A percentile compares a stretch with the other conserved stretches of the same genome.
Evolutionary conservation across 2,888 invertebrate genomes (phyloP).

Genomic region (Drosophila rellima): DNA sequence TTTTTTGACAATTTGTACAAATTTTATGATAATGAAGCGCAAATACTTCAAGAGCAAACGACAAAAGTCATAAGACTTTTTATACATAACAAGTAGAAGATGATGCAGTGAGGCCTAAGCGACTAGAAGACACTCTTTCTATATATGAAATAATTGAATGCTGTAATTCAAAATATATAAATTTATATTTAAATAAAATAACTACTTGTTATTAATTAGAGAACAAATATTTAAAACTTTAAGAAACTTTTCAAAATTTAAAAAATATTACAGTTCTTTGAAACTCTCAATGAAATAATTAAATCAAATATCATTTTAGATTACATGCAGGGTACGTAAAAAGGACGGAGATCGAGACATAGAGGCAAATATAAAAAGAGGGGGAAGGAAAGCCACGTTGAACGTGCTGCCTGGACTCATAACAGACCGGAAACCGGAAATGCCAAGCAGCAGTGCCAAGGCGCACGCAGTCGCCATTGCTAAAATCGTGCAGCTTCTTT

Average conservation of each 20-base stretch:
- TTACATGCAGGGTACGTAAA: slow-evolving; percentile 19
- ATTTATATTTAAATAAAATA: too few species aligned
- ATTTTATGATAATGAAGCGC: slow-evolving; percentile 66
- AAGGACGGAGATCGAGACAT: neutral
- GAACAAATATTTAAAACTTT: neutral
- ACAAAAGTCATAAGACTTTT: slow-evolving; percentile 47
- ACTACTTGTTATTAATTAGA: neutral
- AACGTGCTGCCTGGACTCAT: slow-evolving; percentile 26
- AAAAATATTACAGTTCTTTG: neutral
- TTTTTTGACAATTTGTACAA: slow-evolving; percentile 59
- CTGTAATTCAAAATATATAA: too few species aligned
- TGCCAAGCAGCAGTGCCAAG: slow-evolving; percentile 69
- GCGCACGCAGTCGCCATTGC: slow-evolving; percentile 42
- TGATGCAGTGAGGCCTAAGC: neutral
- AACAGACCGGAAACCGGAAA: slow-evolving; percentile 75
- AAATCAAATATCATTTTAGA: neutral
- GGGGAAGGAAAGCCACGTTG: neutral
- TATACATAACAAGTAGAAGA: slow-evolving; percentile 10
- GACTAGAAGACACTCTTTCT: neutral
- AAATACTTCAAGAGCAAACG: slow-evolving; percentile 62
- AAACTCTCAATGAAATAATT: neutral
- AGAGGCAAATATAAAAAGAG: neutral
- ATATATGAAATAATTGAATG: too few species aligned
- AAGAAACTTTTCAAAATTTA: too few species aligned
- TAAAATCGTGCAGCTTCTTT: slow-evolving; percentile 27